Conservation (phyloP, 2,113 vertebrate species). For the Madoqua kirkii region DNA sequence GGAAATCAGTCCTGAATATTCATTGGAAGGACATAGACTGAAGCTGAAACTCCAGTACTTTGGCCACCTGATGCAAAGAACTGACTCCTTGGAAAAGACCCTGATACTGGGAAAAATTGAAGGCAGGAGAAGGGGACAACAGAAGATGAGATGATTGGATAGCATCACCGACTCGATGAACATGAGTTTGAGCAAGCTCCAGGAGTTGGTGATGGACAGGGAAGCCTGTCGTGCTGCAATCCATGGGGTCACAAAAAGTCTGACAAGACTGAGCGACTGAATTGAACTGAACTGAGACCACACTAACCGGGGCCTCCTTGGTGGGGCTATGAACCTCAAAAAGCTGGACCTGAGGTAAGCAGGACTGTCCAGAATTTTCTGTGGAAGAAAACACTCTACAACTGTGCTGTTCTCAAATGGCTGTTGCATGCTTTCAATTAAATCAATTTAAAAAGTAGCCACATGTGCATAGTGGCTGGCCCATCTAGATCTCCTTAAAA, state of each 20-base stretch:
- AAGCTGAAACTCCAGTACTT: not conserved
- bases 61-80: not conserved
- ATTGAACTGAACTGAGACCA: not conserved
- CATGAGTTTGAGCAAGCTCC: not conserved
- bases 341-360: not conserved
- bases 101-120: not conserved
- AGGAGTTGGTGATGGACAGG: not conserved
- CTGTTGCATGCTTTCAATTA: fast-evolving
- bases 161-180: not conserved
- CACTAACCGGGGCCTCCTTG: not conserved
- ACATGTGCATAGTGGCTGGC: not conserved
- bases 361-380: not conserved
- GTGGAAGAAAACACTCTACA: fast-evolving
- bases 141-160: not conserved
- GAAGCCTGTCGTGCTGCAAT: not conserved
- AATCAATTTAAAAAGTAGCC: not conserved
- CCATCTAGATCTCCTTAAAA: not conserved
- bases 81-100: not conserved
- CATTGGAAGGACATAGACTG: not conserved
- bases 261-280: not conserved
- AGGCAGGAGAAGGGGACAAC: not conserved
- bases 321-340: not conserved
- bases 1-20: not conserved
- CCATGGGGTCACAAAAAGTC: not conserved
- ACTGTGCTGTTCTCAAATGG: not conserved